Evolutionary conservation across 2,113 vertebrate species (phyloP).

Genomic region (Tragelaphus scriptus): DNA sequence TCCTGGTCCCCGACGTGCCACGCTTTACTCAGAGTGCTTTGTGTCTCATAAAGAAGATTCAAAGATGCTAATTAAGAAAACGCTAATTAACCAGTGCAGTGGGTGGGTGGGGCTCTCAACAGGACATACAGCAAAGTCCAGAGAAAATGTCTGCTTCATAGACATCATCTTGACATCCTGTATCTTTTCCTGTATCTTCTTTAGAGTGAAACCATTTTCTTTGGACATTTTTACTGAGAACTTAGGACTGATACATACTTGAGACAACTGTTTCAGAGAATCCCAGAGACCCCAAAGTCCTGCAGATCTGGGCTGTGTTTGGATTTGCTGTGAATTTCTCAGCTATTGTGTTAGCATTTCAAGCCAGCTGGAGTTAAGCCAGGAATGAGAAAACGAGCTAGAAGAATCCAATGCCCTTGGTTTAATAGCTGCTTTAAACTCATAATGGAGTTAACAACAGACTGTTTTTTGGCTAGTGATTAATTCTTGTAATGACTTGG

Average conservation of each 20-base stretch:
- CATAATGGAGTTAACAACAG: not conserved
- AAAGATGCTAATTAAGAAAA: not conserved
- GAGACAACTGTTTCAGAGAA: not conserved
- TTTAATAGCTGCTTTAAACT: constrained; percentile 13
- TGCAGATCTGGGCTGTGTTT: not conserved
- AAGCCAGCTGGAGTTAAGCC: not conserved
- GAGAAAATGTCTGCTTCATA: not conserved
- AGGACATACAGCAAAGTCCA: not conserved
- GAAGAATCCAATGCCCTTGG: not conserved
- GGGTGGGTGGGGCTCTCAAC: not conserved
- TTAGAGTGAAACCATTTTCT: not conserved
- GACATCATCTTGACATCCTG: not conserved
- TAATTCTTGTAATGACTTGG: constrained; percentile 34
- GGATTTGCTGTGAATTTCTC: not conserved
- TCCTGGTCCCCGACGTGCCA: not conserved
- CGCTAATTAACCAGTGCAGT: not conserved
- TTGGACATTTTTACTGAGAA: not conserved
- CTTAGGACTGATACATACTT: not conserved
- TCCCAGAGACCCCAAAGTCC: not conserved
- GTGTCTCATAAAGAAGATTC: not conserved
- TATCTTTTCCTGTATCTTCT: not conserved
- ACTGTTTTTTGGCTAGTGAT: not conserved
- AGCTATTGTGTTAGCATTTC: not conserved
- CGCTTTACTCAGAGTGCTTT: not conserved
- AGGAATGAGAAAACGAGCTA: not conserved